phyloP scores from a whole-genome alignment of 2,113 vertebrate genomes.

The Mobula birostris region DNA sequence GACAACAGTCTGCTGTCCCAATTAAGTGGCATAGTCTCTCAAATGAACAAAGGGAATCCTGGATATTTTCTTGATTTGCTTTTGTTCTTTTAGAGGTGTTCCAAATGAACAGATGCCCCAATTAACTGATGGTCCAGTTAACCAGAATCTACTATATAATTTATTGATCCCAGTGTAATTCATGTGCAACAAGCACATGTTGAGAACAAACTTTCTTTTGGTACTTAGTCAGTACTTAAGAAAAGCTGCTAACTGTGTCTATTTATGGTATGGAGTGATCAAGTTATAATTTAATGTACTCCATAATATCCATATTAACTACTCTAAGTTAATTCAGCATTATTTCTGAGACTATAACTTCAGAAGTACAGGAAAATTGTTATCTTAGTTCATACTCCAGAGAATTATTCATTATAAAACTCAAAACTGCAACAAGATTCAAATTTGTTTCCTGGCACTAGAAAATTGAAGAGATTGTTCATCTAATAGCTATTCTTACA shows the following conservation, averaged over 20 bases:
- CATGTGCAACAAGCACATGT: neutral
- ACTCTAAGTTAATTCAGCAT: neutral
- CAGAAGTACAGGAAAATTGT: neutral
- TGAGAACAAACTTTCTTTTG: neutral
- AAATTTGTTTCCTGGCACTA: neutral
- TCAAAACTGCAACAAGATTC: neutral
- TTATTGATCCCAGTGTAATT: neutral
- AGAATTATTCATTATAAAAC: neutral
- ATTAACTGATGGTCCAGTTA: too few relatives aligned
- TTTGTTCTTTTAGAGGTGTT: too few relatives aligned
- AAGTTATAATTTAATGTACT: neutral
- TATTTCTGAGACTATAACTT: neutral
- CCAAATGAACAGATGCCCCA: too few relatives aligned
- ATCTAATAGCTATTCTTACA: neutral
- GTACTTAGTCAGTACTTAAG: neutral
- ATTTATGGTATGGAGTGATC: neutral
- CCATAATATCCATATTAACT: neutral
- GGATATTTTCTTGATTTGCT: too few relatives aligned
- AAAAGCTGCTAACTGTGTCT: neutral
- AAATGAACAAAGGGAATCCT: too few relatives aligned
- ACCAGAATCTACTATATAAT: neutral
- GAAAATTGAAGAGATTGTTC: neutral
- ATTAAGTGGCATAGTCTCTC: too few relatives aligned
- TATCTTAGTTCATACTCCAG: neutral
- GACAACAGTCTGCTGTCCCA: too few relatives aligned